Evolutionary conservation across 37 sponge, comb jelly and placozoan species (phyloP).

Genomic region (Beroe forskalii): DNA sequence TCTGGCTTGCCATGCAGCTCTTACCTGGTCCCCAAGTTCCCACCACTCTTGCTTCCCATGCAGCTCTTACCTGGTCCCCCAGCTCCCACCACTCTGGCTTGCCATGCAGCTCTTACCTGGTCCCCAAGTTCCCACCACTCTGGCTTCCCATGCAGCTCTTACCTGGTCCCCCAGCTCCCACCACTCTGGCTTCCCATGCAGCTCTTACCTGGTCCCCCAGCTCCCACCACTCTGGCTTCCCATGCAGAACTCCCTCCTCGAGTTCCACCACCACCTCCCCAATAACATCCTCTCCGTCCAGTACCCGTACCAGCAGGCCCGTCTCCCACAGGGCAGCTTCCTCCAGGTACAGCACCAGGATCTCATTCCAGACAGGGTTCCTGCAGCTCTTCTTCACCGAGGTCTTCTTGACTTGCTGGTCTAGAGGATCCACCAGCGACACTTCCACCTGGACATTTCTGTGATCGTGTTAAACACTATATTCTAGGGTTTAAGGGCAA

Average conservation of each 20-base stretch:
- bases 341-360: background rate
- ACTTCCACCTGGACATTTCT: conserved; percentile 30
- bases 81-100: too few relatives aligned
- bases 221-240: background rate
- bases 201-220: conserved; percentile 47
- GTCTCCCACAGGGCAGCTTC: background rate
- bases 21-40: too few relatives aligned
- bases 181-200: too few relatives aligned
- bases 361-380: conserved; percentile 63
- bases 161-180: too few relatives aligned
- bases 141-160: too few relatives aligned
- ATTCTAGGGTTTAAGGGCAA: background rate
- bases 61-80: too few relatives aligned
- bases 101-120: too few relatives aligned
- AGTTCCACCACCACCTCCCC: conserved; percentile 14
- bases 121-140: too few relatives aligned
- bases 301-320: background rate
- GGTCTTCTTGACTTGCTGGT: background rate
- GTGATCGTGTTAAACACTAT: background rate
- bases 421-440: background rate
- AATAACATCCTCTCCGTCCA: conserved; percentile 29
- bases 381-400: conserved; percentile 6
- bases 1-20: too few relatives aligned
- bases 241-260: background rate
- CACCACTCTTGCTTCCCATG: too few relatives aligned